phyloP scores from a whole-genome alignment of 1,140 invertebrate species.

The Drosophila mayri region DNA sequence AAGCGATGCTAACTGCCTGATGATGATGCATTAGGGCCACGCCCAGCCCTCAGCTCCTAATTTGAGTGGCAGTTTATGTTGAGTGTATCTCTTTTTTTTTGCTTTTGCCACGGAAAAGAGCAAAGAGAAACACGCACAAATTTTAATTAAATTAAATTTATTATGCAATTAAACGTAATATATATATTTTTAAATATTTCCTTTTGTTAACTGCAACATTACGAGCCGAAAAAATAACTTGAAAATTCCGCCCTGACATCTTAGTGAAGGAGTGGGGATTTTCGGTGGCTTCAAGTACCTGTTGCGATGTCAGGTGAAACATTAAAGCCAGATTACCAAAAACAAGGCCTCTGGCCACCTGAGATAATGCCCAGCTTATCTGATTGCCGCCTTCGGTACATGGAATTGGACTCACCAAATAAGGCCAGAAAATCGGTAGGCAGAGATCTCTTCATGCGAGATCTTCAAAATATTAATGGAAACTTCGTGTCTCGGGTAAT shows the following conservation, averaged over 20 bases:
- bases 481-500: conserved; percentile 22
- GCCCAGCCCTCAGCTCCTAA: conserved; percentile 48
- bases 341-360: conserved; percentile 46
- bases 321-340: conserved; percentile 57
- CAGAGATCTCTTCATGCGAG: conserved; percentile 14
- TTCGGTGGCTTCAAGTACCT: conserved; percentile 6
- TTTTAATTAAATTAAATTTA: conserved; percentile 51
- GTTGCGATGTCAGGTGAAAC: conserved; percentile 45
- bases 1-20: conserved; percentile 26
- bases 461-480: conserved; percentile 25
- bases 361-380: conserved; percentile 32
- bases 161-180: conserved; percentile 62
- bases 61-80: conserved; percentile 56
- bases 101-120: conserved; percentile 12
- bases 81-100: conserved; percentile 23
- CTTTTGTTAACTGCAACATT: conserved; percentile 20
- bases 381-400: conserved; percentile 36
- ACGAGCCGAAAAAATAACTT: conserved; percentile 29
- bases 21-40: conserved; percentile 50
- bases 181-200: conserved; percentile 35
- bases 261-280: conserved; percentile 7
- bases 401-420: conserved; percentile 30
- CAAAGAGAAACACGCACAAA: conserved; percentile 10
- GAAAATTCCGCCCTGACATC: conserved; percentile 40
- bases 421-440: conserved; percentile 8